phyloP scores from a whole-genome alignment of 92 coral and sea anemone species.

The Porites rus region DNA sequence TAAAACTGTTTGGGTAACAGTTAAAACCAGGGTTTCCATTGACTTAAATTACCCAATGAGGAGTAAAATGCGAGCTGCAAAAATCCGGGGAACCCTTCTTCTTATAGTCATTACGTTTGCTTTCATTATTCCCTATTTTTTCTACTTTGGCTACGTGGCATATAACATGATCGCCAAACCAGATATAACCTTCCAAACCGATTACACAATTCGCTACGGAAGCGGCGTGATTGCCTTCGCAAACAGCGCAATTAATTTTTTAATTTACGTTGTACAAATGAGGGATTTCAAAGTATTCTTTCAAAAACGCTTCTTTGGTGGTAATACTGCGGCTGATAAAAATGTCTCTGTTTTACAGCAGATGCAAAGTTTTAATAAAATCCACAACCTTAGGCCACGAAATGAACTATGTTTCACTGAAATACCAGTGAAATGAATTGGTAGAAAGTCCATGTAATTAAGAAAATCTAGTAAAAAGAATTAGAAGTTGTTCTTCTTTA shows the following conservation, averaged over 20 bases:
- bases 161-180: neutral
- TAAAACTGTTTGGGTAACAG: constrained; percentile 13
- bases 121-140: neutral
- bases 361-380: no score
- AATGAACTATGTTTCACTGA: no score
- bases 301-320: neutral
- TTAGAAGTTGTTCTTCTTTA: no score
- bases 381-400: no score
- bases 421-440: no score
- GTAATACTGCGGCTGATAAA: neutral
- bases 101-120: neutral
- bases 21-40: neutral
- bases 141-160: neutral
- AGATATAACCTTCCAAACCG: neutral
- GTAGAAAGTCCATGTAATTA: no score
- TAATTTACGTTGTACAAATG: neutral
- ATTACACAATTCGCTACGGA: neutral
- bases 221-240: neutral
- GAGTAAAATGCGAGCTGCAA: constrained; percentile 5
- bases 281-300: neutral
- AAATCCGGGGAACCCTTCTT: constrained; percentile 1
- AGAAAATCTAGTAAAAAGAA: no score
- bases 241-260: neutral
- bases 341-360: no score
- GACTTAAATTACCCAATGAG: neutral